Conservation (phyloP, 2,113 vertebrate genomes). For the Puma concolor region DNA sequence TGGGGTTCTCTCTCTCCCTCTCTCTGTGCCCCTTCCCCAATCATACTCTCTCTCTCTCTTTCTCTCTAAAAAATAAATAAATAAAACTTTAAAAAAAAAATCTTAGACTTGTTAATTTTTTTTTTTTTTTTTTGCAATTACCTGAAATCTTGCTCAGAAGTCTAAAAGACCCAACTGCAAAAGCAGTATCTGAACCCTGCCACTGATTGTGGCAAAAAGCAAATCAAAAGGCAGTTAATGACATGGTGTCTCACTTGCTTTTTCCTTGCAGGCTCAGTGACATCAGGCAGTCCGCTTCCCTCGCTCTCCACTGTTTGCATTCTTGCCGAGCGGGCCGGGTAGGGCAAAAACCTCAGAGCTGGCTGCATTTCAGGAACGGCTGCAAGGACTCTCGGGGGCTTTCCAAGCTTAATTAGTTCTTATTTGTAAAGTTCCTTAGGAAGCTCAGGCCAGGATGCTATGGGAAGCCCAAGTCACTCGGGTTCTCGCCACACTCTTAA, state of each 20-base stretch:
- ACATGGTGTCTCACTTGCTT: neutral
- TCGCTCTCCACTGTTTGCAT: neutral
- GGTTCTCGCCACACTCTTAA: conserved; percentile 47
- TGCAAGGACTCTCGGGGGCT: conserved; percentile 17
- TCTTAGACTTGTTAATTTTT: neutral
- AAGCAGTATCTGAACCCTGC: neutral
- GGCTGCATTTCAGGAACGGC: neutral
- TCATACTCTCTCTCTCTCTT: too few relatives aligned
- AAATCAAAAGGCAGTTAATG: neutral
- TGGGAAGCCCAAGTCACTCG: conserved; percentile 43
- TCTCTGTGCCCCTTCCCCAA: too few relatives aligned
- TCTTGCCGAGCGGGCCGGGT: neutral
- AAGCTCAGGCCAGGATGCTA: conserved; percentile 28
- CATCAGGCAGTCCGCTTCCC: neutral
- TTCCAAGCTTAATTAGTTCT: conserved; percentile 64
- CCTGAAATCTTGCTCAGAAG: conserved; percentile 3
- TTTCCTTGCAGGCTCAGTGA: neutral
- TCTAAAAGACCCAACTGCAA: conserved; percentile 29
- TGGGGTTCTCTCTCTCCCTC: too few relatives aligned
- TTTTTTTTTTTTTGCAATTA: neutral
- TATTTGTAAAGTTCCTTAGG: conserved; percentile 54
- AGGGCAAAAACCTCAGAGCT: conserved; percentile 47
- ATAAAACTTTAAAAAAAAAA: neutral
- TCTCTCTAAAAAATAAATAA: too few relatives aligned
- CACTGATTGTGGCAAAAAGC: neutral